Percentiles rank a stretch among this genome's conserved stretches.
These are phyloP conservation scores for Pelagia noctiluca DNA, from an alignment of 30 jellyfish, hydroid and myxozoan species.

Conservation along the genomic window DNA sequence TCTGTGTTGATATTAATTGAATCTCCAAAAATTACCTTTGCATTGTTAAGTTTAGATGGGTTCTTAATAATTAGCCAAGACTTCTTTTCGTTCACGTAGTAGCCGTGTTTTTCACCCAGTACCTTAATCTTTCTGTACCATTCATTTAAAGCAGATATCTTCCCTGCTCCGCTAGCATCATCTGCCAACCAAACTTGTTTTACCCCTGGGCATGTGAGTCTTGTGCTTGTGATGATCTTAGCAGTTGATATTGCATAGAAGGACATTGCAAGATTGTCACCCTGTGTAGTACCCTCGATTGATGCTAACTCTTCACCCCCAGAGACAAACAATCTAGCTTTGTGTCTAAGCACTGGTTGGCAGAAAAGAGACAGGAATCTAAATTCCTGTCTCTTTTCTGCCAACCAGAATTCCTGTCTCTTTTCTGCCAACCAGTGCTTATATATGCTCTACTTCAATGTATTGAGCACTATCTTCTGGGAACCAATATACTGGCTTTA, in stretches of 20 bases:
- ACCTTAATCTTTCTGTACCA: not conserved
- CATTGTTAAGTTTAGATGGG: not conserved
- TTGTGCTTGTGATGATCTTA: not conserved
- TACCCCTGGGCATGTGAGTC: conserved; percentile 10
- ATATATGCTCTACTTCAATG: too few relatives aligned
- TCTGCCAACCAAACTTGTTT: not conserved
- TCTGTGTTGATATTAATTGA: conserved; percentile 5
- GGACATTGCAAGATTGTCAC: conserved; percentile 24
- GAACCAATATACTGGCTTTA: not conserved
- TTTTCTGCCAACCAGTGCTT: too few relatives aligned
- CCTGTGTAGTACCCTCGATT: conserved; percentile 23
- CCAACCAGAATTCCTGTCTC: too few relatives aligned
- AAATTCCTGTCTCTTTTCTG: too few relatives aligned
- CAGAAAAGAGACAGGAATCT: too few relatives aligned
- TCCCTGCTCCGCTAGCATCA: conserved; percentile 4
- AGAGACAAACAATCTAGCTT: not conserved
- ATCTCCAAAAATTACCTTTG: not conserved
- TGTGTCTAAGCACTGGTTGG: too few relatives aligned
- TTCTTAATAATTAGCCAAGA: not conserved
- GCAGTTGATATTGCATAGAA: conserved; percentile 13
- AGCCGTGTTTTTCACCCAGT: not conserved
- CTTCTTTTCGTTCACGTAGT: not conserved
- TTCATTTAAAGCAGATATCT: not conserved
- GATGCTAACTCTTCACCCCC: conserved; percentile 16
- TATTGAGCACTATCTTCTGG: too few relatives aligned